phyloP scores from a whole-genome alignment of 1,140 invertebrate species.

The Drosophila pectinifera region DNA sequence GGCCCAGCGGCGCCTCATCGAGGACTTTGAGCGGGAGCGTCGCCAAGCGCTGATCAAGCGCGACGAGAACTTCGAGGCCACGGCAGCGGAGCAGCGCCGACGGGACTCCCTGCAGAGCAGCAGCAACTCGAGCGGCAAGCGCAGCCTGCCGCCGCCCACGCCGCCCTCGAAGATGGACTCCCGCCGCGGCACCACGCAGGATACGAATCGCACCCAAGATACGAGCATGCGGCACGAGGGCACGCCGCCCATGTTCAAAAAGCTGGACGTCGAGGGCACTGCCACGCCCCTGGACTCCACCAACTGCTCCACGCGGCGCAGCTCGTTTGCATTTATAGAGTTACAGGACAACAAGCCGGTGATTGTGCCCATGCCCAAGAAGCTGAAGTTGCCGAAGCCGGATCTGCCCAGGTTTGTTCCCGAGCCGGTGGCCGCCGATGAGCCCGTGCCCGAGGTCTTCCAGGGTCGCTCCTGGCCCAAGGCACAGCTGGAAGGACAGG shows the following conservation, averaged over 20 bases:
- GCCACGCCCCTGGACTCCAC: conserved; percentile 56
- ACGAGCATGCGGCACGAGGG: conserved; percentile 40
- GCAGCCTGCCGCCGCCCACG: conserved; percentile 61
- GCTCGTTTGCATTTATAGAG: conserved; percentile 84
- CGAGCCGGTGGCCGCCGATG: conserved; percentile 41
- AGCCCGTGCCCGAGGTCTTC: conserved; percentile 73
- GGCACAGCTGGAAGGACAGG: conserved; percentile 34
- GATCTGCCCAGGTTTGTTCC: conserved; percentile 57
- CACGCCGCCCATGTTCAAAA: conserved; percentile 79
- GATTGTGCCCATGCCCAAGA: conserved; percentile 78
- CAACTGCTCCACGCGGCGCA: conserved; percentile 70
- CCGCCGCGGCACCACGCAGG: conserved; percentile 57
- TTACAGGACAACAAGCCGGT: conserved; percentile 77
- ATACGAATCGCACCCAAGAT: conserved; percentile 48
- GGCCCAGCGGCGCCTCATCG: conserved; percentile 62
- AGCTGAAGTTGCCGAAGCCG: conserved; percentile 67
- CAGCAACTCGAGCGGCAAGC: conserved; percentile 66
- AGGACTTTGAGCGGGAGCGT: conserved; percentile 74
- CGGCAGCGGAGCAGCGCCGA: conserved; percentile 60
- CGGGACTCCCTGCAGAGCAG: conserved; percentile 68
- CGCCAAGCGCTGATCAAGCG: conserved; percentile 70
- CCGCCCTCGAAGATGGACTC: conserved; percentile 19
- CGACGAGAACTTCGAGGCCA: conserved; percentile 70
- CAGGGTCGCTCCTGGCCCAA: conserved; percentile 77
- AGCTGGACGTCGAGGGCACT: conserved; percentile 59